Base-by-base conservation (phyloP, 2,797 vertebrate genomes). In the Gallirallus australis region DNA sequence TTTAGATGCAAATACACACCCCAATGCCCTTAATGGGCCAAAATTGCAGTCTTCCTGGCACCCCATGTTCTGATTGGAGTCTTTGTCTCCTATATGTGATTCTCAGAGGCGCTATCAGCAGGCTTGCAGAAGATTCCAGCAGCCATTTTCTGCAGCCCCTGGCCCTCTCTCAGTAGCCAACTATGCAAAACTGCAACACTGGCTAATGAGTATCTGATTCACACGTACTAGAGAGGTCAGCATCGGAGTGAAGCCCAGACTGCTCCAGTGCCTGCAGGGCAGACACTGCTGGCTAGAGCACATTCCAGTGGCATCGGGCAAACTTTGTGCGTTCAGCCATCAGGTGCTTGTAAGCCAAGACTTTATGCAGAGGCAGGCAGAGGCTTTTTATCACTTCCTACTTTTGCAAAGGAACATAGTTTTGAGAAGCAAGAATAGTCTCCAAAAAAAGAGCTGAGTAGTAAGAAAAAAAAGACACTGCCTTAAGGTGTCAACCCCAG, bases 201-300 rank as follows among this genome's bases (percentile, higher is more conserved):
- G 37, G 31, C 61, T 94, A 92, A 93, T 1, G 5, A 92, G 52
- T 23, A 13, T 39, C 71, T 86, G 71, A 73, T 61, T 42, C 50
- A 65, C 73, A 86, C n/a, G 25, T n/a, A 45, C 71, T 85, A 54
- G 11, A 69, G 72, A 87, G 66, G 31, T 82, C 64, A 82, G 61
- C 39, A 31, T 2, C 20, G 12, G 19, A 71, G 77, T 31, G 42
- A 84, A 86, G 45, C 27, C 42, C 47, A 35, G 23, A 54, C 53
- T 45, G 8, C 37, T 88, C 52, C 82, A 21, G 14, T 2, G 5
- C 81, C 78, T 54, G 79, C 87, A 91, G 56, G 90, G 64, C 73
- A 52, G 35, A 20, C 59, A 37, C 7, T 18, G 81, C 86, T 65
- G 89, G 50, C 66, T 42, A 13, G 4, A 19, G 72, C 66, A n/a